Base-by-base conservation (phyloP, 1,140 invertebrate genomes). In the Kradibia gibbosae region DNA sequence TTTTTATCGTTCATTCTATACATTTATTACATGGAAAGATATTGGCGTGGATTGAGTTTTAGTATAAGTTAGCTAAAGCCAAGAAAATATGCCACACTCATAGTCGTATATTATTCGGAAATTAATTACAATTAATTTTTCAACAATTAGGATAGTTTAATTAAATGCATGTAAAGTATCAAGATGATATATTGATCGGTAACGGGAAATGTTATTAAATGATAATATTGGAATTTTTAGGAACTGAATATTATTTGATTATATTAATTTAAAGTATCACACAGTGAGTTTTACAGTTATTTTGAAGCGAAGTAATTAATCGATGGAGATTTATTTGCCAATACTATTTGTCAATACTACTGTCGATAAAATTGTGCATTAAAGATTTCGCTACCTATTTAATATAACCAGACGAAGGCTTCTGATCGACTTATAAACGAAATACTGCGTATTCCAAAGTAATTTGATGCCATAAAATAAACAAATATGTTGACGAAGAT, bases 401-500 rank as follows among this genome's bases (percentile, higher is more conserved):
- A 3, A n/a, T 72, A 20, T 20, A 31, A 72, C 1, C 1, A 28
- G n/a, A 48, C 25, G 34, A 42, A 13, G 53, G 65, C 77, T 78
- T 78, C 50, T 65, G 65, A 78, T 78, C 67, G n/a, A 7, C 50
- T 57, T 39, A 28, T 78, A 78, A 78, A 28, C 28, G 71, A 55
- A 70, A 3, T 34, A 53, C 50, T 11, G 76, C 62, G 34, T 22
- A 42, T n/a, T n/a, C 42, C 28, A 48, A 28, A 77, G 55, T 31
- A 31, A 67, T 22, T 25, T 62, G 57, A 34, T 71, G 76, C 62
- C 45, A 22, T 45, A 53, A 39, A 31, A 15, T 60, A 65, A n/a
- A n/a, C 36, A 67, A 53, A 67, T 22, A 22, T 20, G 31, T 65
- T 8, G 17, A 17, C 25, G 3, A n/a, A 2, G 25, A 22, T 34